A percentile compares a stretch with the other conserved stretches of the same genome.
Evolutionary conservation across 2,113 vertebrate species (phyloP).

Genomic region (Etheostoma spectabile): DNA sequence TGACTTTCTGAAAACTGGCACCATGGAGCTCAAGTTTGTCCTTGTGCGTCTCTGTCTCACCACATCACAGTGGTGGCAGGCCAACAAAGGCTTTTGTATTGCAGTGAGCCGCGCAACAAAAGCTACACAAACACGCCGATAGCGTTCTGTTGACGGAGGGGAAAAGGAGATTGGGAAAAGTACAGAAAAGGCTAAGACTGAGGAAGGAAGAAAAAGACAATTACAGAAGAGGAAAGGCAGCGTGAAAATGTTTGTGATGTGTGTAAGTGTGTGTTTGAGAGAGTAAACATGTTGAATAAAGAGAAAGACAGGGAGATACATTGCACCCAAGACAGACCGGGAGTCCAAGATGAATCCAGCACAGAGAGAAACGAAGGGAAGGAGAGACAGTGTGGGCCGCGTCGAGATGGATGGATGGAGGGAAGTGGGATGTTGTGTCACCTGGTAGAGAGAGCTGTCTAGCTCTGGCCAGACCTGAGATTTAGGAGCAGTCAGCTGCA

Average conservation of each 20-base stretch:
- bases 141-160: conserved; percentile 66
- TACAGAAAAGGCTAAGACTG: conserved; percentile 42
- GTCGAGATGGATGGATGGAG: conserved; percentile 59
- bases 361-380: conserved; percentile 42
- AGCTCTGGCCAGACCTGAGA: conserved; percentile 46
- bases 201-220: conserved; percentile 40
- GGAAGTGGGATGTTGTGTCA: conserved; percentile 66
- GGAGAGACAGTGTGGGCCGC: conserved; percentile 53
- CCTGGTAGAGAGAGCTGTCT: conserved; percentile 71
- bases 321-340: conserved; percentile 35
- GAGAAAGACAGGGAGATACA: conserved; percentile 40
- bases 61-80: conserved; percentile 66
- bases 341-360: conserved; percentile 48
- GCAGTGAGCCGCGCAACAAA: conserved; percentile 62
- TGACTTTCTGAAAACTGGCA: conserved; percentile 58
- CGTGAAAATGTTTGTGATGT: conserved; percentile 35
- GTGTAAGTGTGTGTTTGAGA: conserved; percentile 31
- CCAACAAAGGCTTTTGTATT: conserved; percentile 72
- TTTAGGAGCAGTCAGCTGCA: conserved; percentile 69
- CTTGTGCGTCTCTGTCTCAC: conserved; percentile 66
- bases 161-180: conserved; percentile 59
- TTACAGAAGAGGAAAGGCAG: conserved; percentile 48
- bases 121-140: conserved; percentile 60
- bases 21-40: conserved; percentile 70
- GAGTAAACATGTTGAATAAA: conserved; percentile 50